Percentiles rank a stretch among this genome's conserved stretches.
These are phyloP conservation scores for Dynastes tityus DNA, from an alignment of 2,888 invertebrate species.

Conservation along the genomic window DNA sequence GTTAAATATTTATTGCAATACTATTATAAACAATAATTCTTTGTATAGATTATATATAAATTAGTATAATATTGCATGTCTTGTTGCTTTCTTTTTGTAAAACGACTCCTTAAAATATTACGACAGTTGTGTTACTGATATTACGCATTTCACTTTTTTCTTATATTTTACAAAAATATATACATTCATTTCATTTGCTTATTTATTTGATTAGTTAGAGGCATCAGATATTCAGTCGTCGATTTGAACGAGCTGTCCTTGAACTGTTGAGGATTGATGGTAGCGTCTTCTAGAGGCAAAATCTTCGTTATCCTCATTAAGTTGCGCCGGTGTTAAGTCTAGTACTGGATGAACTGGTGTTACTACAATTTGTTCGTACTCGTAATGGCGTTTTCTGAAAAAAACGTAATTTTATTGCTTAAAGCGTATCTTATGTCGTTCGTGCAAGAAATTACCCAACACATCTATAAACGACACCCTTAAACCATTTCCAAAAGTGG, in stretches of 20 bases:
- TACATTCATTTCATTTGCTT: constrained; percentile 39
- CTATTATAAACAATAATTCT: background rate
- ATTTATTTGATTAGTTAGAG: constrained; percentile 20
- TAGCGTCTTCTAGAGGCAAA: constrained; percentile 93
- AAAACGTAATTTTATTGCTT: constrained; percentile 8
- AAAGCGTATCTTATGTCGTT: background rate
- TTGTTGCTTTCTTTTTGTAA: constrained; percentile 5
- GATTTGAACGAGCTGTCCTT: constrained; percentile 78
- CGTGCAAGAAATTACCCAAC: constrained; percentile 78
- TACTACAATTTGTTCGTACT: constrained; percentile 90
- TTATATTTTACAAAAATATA: constrained; percentile 42
- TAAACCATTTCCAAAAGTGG: constrained; percentile 85
- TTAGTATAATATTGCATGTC: constrained; percentile 24
- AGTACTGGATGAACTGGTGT: constrained; percentile 87
- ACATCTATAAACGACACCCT: constrained; percentile 79
- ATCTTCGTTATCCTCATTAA: constrained; percentile 96
- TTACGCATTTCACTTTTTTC: background rate
- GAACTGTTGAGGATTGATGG: constrained; percentile 91
- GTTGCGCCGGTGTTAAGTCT: constrained; percentile 86
- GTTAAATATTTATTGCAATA: constrained; percentile 22
- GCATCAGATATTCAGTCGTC: constrained; percentile 63
- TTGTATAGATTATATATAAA: constrained; percentile 24
- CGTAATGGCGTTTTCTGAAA: constrained; percentile 82
- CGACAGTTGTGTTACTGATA: background rate
- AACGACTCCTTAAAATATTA: constrained; percentile 33